Percentiles rank a stretch among this genome's conserved stretches.
These are phyloP conservation scores for Neofelis nebulosa DNA, from an alignment of 2,113 vertebrate species.

Conservation along the genomic window DNA sequence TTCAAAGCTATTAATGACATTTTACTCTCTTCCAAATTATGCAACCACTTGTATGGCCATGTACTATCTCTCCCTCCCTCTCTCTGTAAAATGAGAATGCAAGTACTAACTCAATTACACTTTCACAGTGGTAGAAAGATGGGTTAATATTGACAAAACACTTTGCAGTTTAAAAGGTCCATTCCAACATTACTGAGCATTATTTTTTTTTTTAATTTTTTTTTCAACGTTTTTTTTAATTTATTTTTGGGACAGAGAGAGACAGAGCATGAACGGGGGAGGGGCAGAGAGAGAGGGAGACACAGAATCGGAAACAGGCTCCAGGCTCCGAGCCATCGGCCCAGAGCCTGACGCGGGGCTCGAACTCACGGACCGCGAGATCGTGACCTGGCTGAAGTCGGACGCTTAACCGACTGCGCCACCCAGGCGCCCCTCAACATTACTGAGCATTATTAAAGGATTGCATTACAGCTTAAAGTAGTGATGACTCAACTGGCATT, in stretches of 20 bases:
- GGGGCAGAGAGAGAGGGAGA: no score
- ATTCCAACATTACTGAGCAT: constrained; percentile 47
- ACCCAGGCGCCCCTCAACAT: no score
- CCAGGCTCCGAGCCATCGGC: no score
- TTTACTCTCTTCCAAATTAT: constrained; percentile 11
- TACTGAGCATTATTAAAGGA: constrained; percentile 38
- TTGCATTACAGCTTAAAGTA: constrained; percentile 16
- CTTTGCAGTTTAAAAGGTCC: constrained; percentile 47
- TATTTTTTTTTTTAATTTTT: no score
- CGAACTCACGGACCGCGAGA: no score
- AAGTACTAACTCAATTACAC: constrained; percentile 39
- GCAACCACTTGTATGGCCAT: neutral
- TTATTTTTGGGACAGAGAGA: no score
- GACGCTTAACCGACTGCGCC: no score
- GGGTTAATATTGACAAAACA: constrained; percentile 55
- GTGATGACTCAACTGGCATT: constrained; percentile 35
- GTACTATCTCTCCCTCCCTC: neutral
- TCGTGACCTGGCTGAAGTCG: no score
- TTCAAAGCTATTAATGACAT: neutral
- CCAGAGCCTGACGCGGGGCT: no score
- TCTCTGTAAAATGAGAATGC: constrained; percentile 36
- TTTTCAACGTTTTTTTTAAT: no score
- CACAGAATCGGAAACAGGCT: no score
- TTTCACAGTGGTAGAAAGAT: constrained; percentile 24
- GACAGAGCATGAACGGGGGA: no score